Evolutionary conservation across 2,113 vertebrate species (phyloP).

Genomic region (Neotoma lepida): DNA sequence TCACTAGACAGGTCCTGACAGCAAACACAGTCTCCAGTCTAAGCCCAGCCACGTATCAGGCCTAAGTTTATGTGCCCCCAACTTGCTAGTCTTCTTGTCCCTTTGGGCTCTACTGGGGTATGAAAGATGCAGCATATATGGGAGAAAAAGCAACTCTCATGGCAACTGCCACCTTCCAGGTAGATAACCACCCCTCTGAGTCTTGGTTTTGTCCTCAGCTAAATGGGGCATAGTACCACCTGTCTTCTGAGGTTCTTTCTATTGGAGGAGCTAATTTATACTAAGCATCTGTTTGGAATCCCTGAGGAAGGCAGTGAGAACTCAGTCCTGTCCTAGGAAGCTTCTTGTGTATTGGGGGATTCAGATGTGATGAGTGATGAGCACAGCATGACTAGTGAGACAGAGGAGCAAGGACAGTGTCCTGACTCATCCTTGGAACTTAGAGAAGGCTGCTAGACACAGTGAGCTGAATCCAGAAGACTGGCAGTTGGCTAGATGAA

Average conservation of each 20-base stretch:
- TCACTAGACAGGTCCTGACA: conserved; percentile 13
- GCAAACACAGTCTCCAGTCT: background rate
- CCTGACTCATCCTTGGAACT: conserved; percentile 32
- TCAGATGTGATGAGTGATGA: background rate
- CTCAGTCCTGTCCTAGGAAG: background rate
- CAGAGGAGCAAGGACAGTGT: background rate
- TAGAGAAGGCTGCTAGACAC: background rate
- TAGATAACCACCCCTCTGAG: background rate
- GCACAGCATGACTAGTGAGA: conserved; percentile 13
- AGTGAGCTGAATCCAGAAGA: conserved; percentile 47
- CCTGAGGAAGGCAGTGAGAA: background rate
- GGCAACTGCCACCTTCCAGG: background rate
- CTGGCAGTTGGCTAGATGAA: conserved; percentile 33
- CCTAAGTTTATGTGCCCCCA: background rate
- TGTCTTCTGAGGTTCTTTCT: background rate
- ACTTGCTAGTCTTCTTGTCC: background rate
- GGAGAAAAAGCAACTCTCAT: conserved; percentile 39
- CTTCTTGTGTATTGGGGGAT: conserved; percentile 8
- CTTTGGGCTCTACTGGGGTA: background rate
- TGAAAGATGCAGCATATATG: background rate
- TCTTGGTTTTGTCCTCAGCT: conserved; percentile 38
- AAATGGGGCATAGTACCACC: background rate
- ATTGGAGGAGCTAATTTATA: conserved; percentile 23
- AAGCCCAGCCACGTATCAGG: background rate
- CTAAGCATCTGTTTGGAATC: background rate